Conservation (phyloP, 2,113 vertebrate species). For the Myodes glareolus region DNA sequence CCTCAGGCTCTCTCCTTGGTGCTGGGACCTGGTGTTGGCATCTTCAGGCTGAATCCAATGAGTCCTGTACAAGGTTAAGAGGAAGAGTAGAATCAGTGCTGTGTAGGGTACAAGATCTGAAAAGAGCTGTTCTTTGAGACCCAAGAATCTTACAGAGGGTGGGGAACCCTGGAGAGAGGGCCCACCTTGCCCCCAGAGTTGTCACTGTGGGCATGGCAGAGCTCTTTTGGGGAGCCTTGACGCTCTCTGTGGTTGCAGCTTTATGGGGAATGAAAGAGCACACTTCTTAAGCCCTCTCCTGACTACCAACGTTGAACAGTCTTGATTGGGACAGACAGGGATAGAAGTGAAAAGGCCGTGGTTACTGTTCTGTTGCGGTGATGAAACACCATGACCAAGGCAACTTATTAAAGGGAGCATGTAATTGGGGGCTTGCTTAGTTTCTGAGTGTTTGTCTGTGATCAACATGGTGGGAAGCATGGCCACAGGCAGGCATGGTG, state of each 20-base stretch:
- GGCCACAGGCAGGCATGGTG: neutral
- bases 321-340: neutral
- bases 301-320: neutral
- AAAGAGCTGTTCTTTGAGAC: neutral
- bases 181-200: neutral
- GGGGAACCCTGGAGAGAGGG: no score
- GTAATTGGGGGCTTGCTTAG: neutral
- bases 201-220: neutral
- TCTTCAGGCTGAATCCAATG: neutral
- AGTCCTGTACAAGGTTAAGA: neutral
- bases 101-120: neutral
- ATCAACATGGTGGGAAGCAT: neutral
- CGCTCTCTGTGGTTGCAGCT: neutral
- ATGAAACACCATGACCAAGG: neutral
- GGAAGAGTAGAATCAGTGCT: neutral
- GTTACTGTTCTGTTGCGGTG: neutral
- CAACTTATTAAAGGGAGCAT: neutral
- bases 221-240: neutral
- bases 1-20: neutral
- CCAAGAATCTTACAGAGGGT: neutral
- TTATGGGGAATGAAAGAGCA: neutral
- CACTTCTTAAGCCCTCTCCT: neutral
- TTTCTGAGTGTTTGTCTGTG: neutral
- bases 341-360: neutral
- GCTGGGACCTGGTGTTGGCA: neutral